A percentile compares a stretch with the other conserved stretches of the same genome.
phyloP scores from a whole-genome alignment of 2,113 vertebrate genomes.

The Python bivittatus region DNA sequence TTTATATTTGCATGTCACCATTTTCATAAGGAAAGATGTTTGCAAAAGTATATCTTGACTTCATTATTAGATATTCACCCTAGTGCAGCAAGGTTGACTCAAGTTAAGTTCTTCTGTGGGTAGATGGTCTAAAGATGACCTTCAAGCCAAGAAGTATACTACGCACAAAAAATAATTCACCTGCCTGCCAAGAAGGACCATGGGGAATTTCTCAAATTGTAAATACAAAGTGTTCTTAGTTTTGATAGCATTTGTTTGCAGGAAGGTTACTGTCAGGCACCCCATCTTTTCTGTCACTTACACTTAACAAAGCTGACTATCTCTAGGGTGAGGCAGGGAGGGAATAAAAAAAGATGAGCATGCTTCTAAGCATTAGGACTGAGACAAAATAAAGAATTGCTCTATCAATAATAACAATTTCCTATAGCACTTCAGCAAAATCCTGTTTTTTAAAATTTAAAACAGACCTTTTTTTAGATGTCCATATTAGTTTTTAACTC shows the following conservation, averaged over 20 bases:
- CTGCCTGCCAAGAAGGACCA: neutral
- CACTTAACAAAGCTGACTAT: neutral
- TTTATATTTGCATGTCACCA: neutral
- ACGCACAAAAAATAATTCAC: neutral
- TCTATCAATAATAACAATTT: neutral
- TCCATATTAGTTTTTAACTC: neutral
- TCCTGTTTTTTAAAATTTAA: neutral
- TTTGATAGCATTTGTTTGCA: neutral
- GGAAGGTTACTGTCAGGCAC: neutral
- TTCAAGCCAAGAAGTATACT: neutral
- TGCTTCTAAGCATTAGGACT: neutral
- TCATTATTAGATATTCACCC: neutral
- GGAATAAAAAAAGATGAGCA: neutral
- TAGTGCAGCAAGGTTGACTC: neutral
- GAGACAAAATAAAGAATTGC: neutral
- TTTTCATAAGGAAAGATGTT: neutral
- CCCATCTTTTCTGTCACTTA: neutral
- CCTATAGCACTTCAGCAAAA: neutral
- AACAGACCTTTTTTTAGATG: conserved; percentile 4
- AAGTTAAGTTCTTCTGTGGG: neutral
- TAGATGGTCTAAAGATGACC: neutral
- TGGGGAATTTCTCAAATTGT: neutral
- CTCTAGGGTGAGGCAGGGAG: neutral
- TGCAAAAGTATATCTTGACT: neutral
- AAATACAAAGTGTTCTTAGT: neutral